These are phyloP conservation scores for Contarinia nasturtii DNA, from an alignment of 1,140 invertebrate genomes.

Conservation along the genomic window DNA sequence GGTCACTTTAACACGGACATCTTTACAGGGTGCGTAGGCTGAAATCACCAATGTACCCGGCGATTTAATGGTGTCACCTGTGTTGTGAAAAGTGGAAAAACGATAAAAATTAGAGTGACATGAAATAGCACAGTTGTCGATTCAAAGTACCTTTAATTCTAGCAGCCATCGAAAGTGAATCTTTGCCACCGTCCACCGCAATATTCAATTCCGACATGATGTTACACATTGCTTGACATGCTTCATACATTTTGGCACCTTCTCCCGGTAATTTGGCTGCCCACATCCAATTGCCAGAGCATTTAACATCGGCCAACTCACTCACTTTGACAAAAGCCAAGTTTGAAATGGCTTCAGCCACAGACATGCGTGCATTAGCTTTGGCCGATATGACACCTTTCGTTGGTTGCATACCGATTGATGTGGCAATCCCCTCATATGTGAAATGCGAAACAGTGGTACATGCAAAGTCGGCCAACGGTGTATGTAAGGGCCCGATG, in stretches of 20 bases:
- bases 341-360: conserved; percentile 88
- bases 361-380: conserved; percentile 79
- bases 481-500: conserved; percentile 88
- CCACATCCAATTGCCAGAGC: conserved; percentile 99
- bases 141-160: conserved; percentile 33
- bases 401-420: conserved; percentile 92
- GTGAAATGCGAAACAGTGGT: conserved; percentile 63
- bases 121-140: too few species aligned
- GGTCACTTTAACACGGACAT: conserved; percentile 65
- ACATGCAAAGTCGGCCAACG: conserved; percentile 86
- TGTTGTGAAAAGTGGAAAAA: conserved; percentile 8
- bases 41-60: conserved; percentile 89
- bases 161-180: conserved; percentile 94
- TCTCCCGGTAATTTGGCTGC: conserved; percentile 83
- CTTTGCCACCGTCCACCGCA: conserved; percentile 93
- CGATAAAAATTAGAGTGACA: too few species aligned
- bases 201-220: conserved; percentile 75
- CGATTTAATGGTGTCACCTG: conserved; percentile 54
- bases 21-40: conserved; percentile 82
- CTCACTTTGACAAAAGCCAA: conserved; percentile 83
- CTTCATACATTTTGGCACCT: conserved; percentile 67
- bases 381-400: conserved; percentile 68
- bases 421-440: conserved; percentile 67
- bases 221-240: conserved; percentile 73
- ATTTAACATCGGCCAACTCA: conserved; percentile 77